These are phyloP conservation scores for Ectropis grisescens DNA, from an alignment of 1,140 invertebrate species.

Conservation along the genomic window DNA sequence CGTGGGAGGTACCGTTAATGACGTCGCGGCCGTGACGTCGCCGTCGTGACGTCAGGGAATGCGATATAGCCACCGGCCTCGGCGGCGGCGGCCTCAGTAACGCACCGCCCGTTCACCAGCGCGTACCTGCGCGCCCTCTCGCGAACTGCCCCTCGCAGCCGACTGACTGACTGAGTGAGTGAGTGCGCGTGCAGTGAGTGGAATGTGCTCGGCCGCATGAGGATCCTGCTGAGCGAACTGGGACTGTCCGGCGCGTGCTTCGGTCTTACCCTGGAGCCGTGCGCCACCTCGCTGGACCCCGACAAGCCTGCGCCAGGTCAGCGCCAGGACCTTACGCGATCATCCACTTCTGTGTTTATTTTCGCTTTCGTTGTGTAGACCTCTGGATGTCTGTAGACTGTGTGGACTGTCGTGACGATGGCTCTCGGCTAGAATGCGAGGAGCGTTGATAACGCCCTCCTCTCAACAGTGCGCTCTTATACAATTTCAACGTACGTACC, in stretches of 20 bases:
- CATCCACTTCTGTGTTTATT: conserved; percentile 65
- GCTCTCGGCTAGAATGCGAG: conserved; percentile 68
- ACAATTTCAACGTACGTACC: conserved; percentile 63
- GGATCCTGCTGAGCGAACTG: conserved; percentile 70
- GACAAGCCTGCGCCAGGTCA: conserved; percentile 68
- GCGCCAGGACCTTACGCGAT: conserved; percentile 52
- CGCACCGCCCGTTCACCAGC: conserved; percentile 56
- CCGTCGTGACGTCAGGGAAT: conserved; percentile 59
- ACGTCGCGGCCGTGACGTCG: conserved; percentile 62
- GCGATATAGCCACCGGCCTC: conserved; percentile 68
- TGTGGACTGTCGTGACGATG: conserved; percentile 67
- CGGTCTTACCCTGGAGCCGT: conserved; percentile 64
- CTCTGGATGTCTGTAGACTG: conserved; percentile 62
- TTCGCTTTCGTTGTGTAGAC: conserved; percentile 67
- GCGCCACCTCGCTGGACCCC: conserved; percentile 60
- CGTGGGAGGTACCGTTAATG: conserved; percentile 69
- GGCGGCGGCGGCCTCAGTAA: conserved; percentile 68
- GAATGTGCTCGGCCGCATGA: conserved; percentile 69
- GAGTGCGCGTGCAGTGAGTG: conserved; percentile 66
- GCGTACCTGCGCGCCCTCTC: conserved; percentile 51
- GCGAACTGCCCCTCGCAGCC: conserved; percentile 25
- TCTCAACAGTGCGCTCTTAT: conserved; percentile 63
- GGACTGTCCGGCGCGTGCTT: conserved; percentile 66
- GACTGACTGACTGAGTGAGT: conserved; percentile 54
- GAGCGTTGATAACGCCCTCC: conserved; percentile 66